Percentiles rank a stretch among this genome's conserved stretches.
These are phyloP conservation scores for Suricata suricatta DNA, from an alignment of 2,113 vertebrate genomes.

Conservation along the genomic window DNA sequence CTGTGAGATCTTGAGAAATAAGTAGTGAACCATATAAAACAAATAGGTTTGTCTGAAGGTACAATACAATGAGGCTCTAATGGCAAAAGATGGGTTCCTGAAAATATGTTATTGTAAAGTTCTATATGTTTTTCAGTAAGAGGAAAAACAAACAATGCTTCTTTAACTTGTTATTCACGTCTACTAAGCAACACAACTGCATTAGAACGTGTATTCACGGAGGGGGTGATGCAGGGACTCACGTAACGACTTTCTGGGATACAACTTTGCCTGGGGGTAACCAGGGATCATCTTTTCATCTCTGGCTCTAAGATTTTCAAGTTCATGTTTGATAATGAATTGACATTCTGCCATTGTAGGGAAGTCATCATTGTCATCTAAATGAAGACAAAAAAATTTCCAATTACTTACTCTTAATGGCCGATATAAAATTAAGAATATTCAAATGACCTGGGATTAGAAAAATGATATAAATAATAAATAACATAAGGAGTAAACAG, in stretches of 20 bases:
- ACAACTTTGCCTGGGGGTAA: conserved; percentile 92
- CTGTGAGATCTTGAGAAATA: neutral
- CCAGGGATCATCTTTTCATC: conserved; percentile 94
- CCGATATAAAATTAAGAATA: neutral
- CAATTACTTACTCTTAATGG: conserved; percentile 38
- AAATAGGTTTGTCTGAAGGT: neutral
- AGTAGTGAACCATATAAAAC: neutral
- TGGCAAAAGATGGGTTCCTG: neutral
- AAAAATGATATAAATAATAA: neutral
- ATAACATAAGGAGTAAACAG: neutral
- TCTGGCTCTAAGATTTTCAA: conserved; percentile 95
- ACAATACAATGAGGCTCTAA: neutral
- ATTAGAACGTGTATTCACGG: neutral
- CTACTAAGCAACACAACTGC: neutral
- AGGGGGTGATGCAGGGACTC: conserved; percentile 70
- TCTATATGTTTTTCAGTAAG: neutral
- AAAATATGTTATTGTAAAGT: neutral
- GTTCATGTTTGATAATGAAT: conserved; percentile 96
- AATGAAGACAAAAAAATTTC: conserved; percentile 67
- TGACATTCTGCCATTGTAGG: conserved; percentile 96
- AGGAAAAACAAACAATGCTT: neutral
- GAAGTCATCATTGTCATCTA: conserved; percentile 93
- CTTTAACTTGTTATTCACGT: neutral
- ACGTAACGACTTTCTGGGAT: conserved; percentile 98
- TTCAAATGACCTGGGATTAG: neutral